Evolutionary conservation across 2,113 vertebrate genomes (phyloP), one percentile per base, ranked within the genome.

Genomic region (Equus quagga): DNA sequence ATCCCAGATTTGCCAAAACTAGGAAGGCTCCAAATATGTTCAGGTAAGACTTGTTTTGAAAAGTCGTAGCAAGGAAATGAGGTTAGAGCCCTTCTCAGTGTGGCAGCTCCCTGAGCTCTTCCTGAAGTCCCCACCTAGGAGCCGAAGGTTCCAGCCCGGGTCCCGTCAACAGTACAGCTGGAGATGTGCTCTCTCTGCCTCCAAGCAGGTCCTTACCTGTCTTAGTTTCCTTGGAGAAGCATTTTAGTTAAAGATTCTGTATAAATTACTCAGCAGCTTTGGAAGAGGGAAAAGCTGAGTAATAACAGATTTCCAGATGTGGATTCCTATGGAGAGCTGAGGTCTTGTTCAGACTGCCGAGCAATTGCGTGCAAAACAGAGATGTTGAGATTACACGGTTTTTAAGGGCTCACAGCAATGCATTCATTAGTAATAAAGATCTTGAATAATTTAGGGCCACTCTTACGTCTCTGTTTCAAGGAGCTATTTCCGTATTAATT

Each of bases 371-470:
- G 79, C 72, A 76, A 89, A 88, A 89, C 94, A 90, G 60, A 89
- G 69, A 51, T 69, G 49, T 76, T 49, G 98, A 96, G 94, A 3
- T 36, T 64, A 83, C 83, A 83, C 93, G 44, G 44, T 94, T 78
- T 89, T 96, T 95, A 89, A 98, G 93, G 92, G 96, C 94, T 92
- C 95, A 46, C 67, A 96, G 95, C 97, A 97, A 78, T 6, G 54
- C 98, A 98, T 99, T 98, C 98, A 99, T 99, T 99, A 99, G 93
- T 99, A 98, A 99, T 98, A 96, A 97, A 92, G 86, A 96, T 78
- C 73, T 72, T 99, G 90, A 98, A 99, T 99, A 98, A 99, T 99
- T 99, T 95, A 99, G 97, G 85, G 87, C 24, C 87, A 28, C 62
- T 62, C 33, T 91, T 96, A 98, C 88, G 89, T 98, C 98, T 97